Evolutionary conservation across 2,113 vertebrate genomes (phyloP).

Genomic region (Mus pahari): DNA sequence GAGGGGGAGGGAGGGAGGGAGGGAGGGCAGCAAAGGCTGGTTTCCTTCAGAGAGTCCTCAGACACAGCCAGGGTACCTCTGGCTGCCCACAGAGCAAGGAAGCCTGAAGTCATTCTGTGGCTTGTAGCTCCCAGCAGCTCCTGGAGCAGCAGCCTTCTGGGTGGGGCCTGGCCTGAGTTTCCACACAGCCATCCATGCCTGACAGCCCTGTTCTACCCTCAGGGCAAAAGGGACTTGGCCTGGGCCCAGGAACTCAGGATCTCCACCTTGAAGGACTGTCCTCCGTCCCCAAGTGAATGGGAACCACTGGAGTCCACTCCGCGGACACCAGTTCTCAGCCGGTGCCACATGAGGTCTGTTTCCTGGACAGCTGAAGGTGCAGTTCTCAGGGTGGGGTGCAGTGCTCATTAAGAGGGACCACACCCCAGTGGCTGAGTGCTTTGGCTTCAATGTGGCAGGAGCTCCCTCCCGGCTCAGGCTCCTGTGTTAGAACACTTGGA

Average conservation of each 20-base stretch:
- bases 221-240: slow-evolving; percentile 59
- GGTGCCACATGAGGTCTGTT: background rate
- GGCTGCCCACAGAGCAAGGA: background rate
- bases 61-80: background rate
- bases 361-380: background rate
- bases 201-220: slow-evolving; percentile 53
- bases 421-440: too few relatives aligned
- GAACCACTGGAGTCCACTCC: slow-evolving; percentile 58
- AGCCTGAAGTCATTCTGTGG: background rate
- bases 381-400: background rate
- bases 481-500: background rate
- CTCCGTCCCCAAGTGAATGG: slow-evolving; percentile 77
- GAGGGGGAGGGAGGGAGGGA: too few relatives aligned
- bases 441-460: background rate
- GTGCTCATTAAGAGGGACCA: background rate
- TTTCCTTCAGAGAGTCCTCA: background rate
- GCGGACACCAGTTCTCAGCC: background rate
- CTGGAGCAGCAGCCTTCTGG: background rate
- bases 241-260: slow-evolving; percentile 77
- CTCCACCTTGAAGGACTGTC: slow-evolving; percentile 83
- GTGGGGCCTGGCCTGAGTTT: background rate
- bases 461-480: too few relatives aligned
- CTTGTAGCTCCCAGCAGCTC: too few relatives aligned
- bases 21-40: background rate
- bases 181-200: too few relatives aligned